phyloP scores from a whole-genome alignment of 2,888 invertebrate species.

The Tenthredo mesomela region DNA sequence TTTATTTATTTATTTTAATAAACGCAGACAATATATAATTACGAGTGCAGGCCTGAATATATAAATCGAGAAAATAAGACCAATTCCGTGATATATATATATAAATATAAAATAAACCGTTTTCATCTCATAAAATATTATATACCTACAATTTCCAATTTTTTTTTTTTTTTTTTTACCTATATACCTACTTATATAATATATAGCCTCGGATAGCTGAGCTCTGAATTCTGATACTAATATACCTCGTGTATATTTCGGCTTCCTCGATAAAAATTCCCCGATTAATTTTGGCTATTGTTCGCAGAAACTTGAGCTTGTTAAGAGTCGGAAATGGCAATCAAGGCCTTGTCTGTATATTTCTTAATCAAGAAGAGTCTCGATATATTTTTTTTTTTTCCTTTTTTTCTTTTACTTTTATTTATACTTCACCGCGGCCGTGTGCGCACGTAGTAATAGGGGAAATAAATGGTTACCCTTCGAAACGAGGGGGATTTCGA shows the following conservation, averaged over 20 bases:
- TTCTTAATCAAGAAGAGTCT: slow-evolving; percentile 48
- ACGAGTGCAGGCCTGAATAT: background rate
- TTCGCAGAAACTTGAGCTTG: slow-evolving; percentile 27
- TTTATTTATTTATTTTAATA: background rate
- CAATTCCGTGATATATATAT: background rate
- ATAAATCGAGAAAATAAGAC: background rate
- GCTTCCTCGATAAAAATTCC: background rate
- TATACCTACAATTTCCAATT: background rate
- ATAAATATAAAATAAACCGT: background rate
- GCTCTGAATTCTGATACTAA: background rate
- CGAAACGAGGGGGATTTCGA: slow-evolving; percentile 7
- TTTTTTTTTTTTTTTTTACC: too few relatives aligned
- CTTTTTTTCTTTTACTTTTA: background rate
- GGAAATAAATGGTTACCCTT: slow-evolving; percentile 14
- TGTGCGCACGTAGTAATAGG: background rate
- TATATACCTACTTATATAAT: too few relatives aligned
- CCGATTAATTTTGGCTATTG: background rate
- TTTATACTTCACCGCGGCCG: background rate
- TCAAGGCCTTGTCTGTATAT: slow-evolving; percentile 35
- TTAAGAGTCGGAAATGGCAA: slow-evolving; percentile 15
- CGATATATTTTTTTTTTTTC: slow-evolving; percentile 19
- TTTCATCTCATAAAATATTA: background rate
- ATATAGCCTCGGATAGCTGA: background rate
- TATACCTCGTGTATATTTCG: background rate
- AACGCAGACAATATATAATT: background rate